Evolutionary conservation across 2,888 invertebrate species (phyloP), one percentile per base, ranked within the genome.

Genomic region (Rhingia campestris): DNA sequence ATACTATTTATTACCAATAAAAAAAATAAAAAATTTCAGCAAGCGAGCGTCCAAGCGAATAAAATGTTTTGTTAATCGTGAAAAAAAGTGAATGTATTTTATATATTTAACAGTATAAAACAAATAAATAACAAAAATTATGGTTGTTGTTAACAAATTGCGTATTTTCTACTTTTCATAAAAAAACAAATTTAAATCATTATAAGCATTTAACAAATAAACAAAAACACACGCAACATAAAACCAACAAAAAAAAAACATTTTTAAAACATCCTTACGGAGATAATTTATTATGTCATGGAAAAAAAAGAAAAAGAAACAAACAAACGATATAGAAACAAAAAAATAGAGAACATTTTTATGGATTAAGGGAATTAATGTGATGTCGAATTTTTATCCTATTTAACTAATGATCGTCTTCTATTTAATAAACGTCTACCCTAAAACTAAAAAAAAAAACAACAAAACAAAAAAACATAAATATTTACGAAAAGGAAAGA

Each of bases 201-300:
- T 74, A 72, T 32, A 66, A 64, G 66, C 58, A 72, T 66, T 53
- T 51, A 43, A 70, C 53, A 54, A 74, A 72, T 6, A 39, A 49
- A 45, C 4, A 59, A 43, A 49, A 56, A 58, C 7, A 49, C 45
- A 77, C 30, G 12, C 45, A 47, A 39, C n/a, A n/a, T n/a, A 58
- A 45, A 9, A 6, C 5, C 41, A 41, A 64, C 41, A 53, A 54
- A 41, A 53, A 45, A 14, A 49, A 47, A 59, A 66, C 56, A 47
- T 69, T 58, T 69, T 61, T 69, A 76, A 61, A 64, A 53, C 37
- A 54, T 66, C 72, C 76, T 54, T 81, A 51, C 88, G 88, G 86
- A 87, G 87, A 88, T 87, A 87, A 87, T 87, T 88, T 87, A 87
- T 51, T 88, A 86, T 88, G 88, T 88, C 87, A 43, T 49, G 14